Evolutionary conservation across 2,888 invertebrate genomes (phyloP).

Genomic region (Nephrotoma guestfalica): DNA sequence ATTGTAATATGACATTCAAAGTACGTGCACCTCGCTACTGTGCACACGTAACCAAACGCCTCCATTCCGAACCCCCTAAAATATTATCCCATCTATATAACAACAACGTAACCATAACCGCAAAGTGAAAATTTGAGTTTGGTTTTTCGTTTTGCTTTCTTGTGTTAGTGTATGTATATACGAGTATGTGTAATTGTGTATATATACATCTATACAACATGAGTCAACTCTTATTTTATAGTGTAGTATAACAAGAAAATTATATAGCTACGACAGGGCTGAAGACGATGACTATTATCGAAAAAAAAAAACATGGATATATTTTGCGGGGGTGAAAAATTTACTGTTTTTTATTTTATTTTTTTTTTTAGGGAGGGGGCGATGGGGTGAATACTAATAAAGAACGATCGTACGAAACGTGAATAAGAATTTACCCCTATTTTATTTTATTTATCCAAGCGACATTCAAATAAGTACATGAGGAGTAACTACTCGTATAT

Average conservation of each 20-base stretch:
- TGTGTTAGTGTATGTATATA: neutral
- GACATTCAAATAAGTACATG: neutral
- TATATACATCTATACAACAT: neutral
- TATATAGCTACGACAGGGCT: neutral
- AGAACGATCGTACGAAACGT: neutral
- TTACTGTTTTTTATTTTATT: neutral
- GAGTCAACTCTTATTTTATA: neutral
- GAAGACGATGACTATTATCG: neutral
- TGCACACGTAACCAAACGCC: neutral
- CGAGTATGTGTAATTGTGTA: neutral
- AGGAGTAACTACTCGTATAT: neutral
- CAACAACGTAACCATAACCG: neutral
- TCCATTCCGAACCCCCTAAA: neutral
- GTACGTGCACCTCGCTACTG: neutral
- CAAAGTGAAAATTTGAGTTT: neutral
- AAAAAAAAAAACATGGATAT: neutral
- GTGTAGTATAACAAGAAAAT: neutral
- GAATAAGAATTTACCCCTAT: neutral
- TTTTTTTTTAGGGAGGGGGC: no score
- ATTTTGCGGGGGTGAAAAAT: neutral
- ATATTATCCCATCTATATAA: neutral
- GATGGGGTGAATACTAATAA: neutral
- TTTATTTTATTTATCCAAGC: neutral
- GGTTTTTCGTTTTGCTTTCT: neutral
- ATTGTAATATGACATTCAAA: neutral